phyloP scores from a whole-genome alignment of 2,797 vertebrate genomes.

The Chaetodon trifasciatus region DNA sequence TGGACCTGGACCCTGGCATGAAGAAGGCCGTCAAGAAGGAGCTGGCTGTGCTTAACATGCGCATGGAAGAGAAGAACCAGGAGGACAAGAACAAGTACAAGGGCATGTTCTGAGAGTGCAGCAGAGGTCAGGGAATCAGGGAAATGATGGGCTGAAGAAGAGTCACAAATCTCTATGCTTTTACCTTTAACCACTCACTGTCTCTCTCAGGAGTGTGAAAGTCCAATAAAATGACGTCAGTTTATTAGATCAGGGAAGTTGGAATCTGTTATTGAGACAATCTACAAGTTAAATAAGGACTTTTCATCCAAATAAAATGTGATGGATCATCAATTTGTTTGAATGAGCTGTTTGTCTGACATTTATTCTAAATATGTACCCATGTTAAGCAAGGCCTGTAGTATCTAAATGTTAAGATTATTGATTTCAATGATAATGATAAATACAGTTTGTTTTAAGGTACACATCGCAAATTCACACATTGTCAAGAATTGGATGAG shows the following conservation, averaged over 20 bases:
- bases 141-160: neutral
- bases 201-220: neutral
- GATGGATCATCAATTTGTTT: neutral
- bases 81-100: constrained; percentile 89
- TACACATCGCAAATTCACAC: too few relatives aligned
- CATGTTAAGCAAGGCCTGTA: neutral
- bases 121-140: neutral
- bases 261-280: neutral
- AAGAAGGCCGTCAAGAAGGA: constrained; percentile 87
- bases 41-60: constrained; percentile 85
- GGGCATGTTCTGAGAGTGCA: constrained; percentile 84
- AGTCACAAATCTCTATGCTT: too few relatives aligned
- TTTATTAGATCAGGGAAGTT: neutral
- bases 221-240: neutral
- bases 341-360: neutral
- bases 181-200: too few relatives aligned
- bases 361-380: too few relatives aligned
- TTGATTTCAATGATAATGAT: neutral
- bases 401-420: neutral
- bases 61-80: constrained; percentile 89
- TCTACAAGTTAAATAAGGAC: neutral
- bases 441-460: neutral
- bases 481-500: neutral
- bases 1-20: constrained; percentile 90
- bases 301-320: neutral